A percentile compares a stretch with the other conserved stretches of the same genome.
These are phyloP conservation scores for Chloroceryle inda DNA, from an alignment of 2,797 vertebrate genomes.

Conservation along the genomic window DNA sequence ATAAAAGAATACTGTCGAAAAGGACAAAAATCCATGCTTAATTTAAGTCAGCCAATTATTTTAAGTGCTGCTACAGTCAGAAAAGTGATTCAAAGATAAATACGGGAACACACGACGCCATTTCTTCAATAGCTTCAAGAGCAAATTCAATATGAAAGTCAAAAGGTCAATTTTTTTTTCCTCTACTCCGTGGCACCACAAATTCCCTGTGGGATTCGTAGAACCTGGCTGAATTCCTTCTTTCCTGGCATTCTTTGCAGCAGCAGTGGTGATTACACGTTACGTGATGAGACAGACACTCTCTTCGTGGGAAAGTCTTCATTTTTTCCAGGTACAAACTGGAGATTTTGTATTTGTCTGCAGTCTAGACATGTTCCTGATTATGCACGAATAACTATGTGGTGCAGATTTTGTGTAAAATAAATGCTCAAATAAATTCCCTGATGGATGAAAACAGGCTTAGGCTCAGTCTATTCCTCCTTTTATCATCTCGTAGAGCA, in stretches of 20 bases:
- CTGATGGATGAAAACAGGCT: background rate
- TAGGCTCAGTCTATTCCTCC: background rate
- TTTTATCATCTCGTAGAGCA: background rate
- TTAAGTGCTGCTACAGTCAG: constrained; percentile 50
- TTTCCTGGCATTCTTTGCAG: background rate
- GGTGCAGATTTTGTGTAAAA: background rate
- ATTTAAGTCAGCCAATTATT: constrained; percentile 54
- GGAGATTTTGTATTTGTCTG: background rate
- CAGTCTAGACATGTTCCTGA: background rate
- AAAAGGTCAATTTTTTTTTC: background rate
- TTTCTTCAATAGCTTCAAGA: constrained; percentile 48
- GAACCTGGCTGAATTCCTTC: background rate
- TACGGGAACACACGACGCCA: background rate
- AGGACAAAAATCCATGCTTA: constrained; percentile 48
- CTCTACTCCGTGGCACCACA: background rate
- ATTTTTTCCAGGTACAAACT: background rate
- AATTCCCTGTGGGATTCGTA: background rate
- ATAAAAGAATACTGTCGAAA: constrained; percentile 50
- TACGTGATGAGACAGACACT: background rate
- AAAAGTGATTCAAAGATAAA: constrained; percentile 58
- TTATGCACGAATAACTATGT: background rate
- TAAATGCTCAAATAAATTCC: background rate
- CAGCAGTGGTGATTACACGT: background rate
- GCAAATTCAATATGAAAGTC: constrained; percentile 29
- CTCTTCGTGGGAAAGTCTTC: background rate